Base-by-base conservation (phyloP, 35 echinoderm and acorn worm species). In the Amphiura filiformis region DNA sequence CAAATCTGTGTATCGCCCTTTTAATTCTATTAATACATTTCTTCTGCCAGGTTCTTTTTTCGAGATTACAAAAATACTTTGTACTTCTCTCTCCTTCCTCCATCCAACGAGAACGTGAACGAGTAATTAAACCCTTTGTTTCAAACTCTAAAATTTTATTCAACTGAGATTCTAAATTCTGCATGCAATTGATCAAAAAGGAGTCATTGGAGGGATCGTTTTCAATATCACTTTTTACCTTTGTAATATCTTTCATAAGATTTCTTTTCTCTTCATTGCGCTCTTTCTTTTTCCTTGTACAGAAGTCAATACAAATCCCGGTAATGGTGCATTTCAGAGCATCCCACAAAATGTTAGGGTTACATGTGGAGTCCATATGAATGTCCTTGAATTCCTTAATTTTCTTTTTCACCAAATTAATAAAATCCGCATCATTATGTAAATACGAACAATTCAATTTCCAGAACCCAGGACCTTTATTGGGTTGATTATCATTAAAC, bases 11-110 rank as follows among this genome's bases (percentile, higher is more conserved):
- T 49, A 31, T 9, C 81, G 44, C 41, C 13, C 38, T 65, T 76
- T 56, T 41, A 22, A 87, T 36, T 0, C 34, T 28, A 57, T 38
- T 35, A 36, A 89, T 89, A 81, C 0, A 77, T 31, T 89, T 89
- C n/a, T 61, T 64, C 32, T 47, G 31, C 42, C 44, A 35, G 1
- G 20, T 76, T 37, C 61, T 65, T 37, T 77, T 86, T 86, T 86
- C 64, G 0, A 86, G 23, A 76, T 39, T 36, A 81, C 78, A 81
- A 36, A 89, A 89, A 65, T 89, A 89, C 81, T 89, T n/a, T 79
- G 32, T 47, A 32, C 79, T 89, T 61, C 61, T 89, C 37, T 89
- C 78, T 13, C 87, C 87, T 37, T 89, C 87, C 57, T 89, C 87
- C 52, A 89, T 26, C 87, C 87, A 89, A 5, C 78, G 78, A 26